Evolutionary conservation across 2,113 vertebrate genomes (phyloP).

Genomic region (Salvator merianae): DNA sequence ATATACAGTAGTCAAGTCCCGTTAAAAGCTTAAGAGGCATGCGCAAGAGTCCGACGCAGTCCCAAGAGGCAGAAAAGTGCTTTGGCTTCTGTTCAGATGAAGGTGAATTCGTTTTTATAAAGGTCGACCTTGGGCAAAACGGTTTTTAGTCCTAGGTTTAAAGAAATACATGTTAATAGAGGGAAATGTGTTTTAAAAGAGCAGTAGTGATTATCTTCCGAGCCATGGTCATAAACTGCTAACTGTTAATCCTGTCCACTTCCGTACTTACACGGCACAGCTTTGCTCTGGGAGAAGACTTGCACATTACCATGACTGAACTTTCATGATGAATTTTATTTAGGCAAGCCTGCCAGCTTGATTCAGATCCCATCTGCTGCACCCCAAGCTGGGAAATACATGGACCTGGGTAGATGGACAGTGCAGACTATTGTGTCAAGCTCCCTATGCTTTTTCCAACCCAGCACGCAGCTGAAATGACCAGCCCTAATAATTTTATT

Average conservation of each 20-base stretch:
- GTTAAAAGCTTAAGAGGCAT: constrained; percentile 63
- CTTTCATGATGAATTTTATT: too few relatives aligned
- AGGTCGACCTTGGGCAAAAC: constrained; percentile 77
- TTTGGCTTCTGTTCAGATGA: constrained; percentile 32
- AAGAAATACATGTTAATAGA: background rate
- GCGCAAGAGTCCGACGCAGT: constrained; percentile 43
- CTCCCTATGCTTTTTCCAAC: too few relatives aligned
- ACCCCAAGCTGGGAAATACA: too few relatives aligned
- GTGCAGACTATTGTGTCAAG: too few relatives aligned
- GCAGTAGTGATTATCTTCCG: background rate
- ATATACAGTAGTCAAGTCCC: constrained; percentile 64
- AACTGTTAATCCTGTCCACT: background rate
- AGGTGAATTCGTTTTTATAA: constrained; percentile 50
- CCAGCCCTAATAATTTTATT: too few relatives aligned
- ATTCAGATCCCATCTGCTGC: too few relatives aligned
- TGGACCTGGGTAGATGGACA: too few relatives aligned
- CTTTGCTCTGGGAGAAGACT: background rate
- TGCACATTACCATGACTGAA: too few relatives aligned
- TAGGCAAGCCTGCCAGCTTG: too few relatives aligned
- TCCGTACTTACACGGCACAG: background rate
- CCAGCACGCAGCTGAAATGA: too few relatives aligned
- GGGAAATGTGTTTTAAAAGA: background rate
- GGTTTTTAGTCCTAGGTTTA: constrained; percentile 75
- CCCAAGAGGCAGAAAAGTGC: constrained; percentile 54
- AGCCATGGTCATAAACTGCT: background rate